Evolutionary conservation across 2,888 invertebrate genomes (phyloP), one percentile per base, ranked within the genome.

Genomic region (Acrobasis consociella): DNA sequence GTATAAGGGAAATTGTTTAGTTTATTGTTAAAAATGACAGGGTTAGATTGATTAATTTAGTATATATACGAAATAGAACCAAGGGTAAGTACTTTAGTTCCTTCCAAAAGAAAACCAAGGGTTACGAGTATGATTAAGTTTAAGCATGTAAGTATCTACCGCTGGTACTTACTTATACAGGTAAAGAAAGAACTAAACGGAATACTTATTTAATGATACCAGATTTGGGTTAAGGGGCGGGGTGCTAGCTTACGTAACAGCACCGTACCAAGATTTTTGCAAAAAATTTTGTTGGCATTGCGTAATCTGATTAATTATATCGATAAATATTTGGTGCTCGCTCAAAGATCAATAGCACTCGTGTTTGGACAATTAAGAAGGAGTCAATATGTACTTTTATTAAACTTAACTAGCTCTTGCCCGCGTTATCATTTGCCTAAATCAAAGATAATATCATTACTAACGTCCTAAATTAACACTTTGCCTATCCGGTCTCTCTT

Each of bases 321-420:
- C 55, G 16, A 16, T 39, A 38, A 55, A 55, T 55, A 55, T 55
- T 22, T 55, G 15, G 55, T 39, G 9, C 55, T 15, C 39, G 39
- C 15, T 55, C 39, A 16, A 39, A 15, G 10, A 37, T 15, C 55
- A 39, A 55, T 5, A 16, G 13, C n/a, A 52, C 15, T n/a, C 15
- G 38, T 39, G 16, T 55, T 55, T 55, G 39, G 11, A 39, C 39
- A 39, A 39, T 55, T 55, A 55, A 55, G 38, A 15, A 15, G n/a
- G 50, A 52, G 55, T 55, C 55, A 55, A 55, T 55, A 55, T 55
- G 55, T 55, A 16, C 55, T 39, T 38, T 52, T 52, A 31, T 37
- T 31, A 31, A 13, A 31, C 7, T 31, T 37, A n/a, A 52, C 11
- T 52, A 31, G 22, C 31, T 52, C 22, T 52, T 37, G 52, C 1